phyloP scores from a whole-genome alignment of 1,140 invertebrate genomes.

The Triops cancriformis region DNA sequence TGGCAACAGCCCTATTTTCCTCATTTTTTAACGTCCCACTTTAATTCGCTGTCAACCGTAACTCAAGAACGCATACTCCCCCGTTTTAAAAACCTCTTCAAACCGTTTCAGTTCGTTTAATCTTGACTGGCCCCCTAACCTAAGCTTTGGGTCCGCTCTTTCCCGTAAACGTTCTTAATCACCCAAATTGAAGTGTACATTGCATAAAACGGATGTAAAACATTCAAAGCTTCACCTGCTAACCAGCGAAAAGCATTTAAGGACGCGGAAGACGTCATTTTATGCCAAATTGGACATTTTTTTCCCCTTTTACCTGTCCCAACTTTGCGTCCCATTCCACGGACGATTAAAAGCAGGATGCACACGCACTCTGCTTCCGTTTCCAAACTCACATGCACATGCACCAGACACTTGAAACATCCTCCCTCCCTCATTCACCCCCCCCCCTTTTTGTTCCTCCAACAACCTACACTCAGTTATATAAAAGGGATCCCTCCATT shows the following conservation, averaged over 20 bases:
- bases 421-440: background rate
- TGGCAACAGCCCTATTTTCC: too few relatives aligned
- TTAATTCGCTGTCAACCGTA: too few relatives aligned
- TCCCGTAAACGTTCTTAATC: background rate
- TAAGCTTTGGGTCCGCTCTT: background rate
- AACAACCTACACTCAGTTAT: background rate
- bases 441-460: background rate
- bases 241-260: too few relatives aligned
- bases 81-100: too few relatives aligned
- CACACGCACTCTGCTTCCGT: background rate
- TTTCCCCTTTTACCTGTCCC: too few relatives aligned
- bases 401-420: background rate
- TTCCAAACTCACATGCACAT: background rate
- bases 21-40: too few relatives aligned
- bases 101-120: too few relatives aligned
- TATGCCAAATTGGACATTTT: too few relatives aligned
- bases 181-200: background rate
- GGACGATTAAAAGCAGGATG: slow-evolving; percentile 10
- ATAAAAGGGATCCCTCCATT: background rate
- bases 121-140: too few relatives aligned
- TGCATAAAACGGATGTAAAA: slow-evolving; percentile 6
- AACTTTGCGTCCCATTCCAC: background rate
- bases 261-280: too few relatives aligned
- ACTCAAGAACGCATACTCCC: too few relatives aligned
- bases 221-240: background rate